phyloP scores from a whole-genome alignment of 2,797 vertebrate genomes.

The Anabas testudineus region DNA sequence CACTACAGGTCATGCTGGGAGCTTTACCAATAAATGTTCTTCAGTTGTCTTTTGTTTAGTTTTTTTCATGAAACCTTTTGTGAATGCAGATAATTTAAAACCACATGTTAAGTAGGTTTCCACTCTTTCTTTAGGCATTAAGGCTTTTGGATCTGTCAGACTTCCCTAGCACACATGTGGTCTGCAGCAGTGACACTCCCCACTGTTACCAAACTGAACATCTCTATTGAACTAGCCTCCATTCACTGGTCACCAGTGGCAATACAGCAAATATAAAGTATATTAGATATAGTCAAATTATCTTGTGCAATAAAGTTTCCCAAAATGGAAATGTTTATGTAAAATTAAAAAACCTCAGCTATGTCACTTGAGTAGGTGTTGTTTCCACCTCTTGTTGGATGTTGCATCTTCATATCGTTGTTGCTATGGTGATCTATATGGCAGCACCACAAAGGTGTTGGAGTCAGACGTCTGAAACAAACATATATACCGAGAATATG shows the following conservation, averaged over 20 bases:
- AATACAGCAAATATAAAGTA: background rate
- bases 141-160: no score
- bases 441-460: background rate
- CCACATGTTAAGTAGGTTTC: slow-evolving; percentile 15
- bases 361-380: background rate
- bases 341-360: background rate
- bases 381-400: slow-evolving; percentile 12
- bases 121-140: no score
- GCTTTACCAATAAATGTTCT: slow-evolving; percentile 64
- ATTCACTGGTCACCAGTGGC: background rate
- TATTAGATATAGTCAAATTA: no score
- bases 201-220: background rate
- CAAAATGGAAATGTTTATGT: background rate
- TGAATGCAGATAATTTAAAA: slow-evolving; percentile 28
- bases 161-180: background rate
- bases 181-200: background rate
- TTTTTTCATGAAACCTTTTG: background rate
- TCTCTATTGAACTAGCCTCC: background rate
- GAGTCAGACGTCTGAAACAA: background rate
- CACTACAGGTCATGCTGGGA: slow-evolving; percentile 43
- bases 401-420: slow-evolving; percentile 29
- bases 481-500: slow-evolving; percentile 29
- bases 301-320: background rate
- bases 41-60: slow-evolving; percentile 29
- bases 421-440: slow-evolving; percentile 44